A percentile compares a stretch with the other conserved stretches of the same genome.
Evolutionary conservation across 2,797 vertebrate species (phyloP).

Genomic region (Glyptemys insculpta): DNA sequence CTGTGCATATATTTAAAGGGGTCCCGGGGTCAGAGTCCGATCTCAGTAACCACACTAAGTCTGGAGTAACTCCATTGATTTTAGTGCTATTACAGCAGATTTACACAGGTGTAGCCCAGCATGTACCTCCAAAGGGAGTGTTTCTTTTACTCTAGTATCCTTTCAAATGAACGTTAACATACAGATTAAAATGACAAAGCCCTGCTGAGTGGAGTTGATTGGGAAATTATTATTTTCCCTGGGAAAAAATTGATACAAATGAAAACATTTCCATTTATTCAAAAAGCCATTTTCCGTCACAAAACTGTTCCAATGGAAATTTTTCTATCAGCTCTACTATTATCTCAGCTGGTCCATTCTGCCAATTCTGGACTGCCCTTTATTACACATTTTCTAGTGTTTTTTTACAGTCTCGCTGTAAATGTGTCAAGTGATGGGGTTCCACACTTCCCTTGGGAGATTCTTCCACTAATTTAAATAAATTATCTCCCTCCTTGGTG

Average conservation of each 20-base stretch:
- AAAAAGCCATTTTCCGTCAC: background rate
- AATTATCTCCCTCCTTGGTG: background rate
- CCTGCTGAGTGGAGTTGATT: background rate
- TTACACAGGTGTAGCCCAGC: rapidly evolving
- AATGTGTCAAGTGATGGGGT: background rate
- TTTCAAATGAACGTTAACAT: background rate
- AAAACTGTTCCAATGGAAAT: background rate
- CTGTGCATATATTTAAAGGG: background rate
- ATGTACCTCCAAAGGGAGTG: background rate
- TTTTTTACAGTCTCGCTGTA: background rate
- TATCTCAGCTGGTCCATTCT: background rate
- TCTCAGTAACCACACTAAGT: rapidly evolving
- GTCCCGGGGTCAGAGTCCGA: rapidly evolving
- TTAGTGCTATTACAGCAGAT: background rate
- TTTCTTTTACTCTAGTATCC: background rate
- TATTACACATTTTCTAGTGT: background rate
- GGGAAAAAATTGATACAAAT: background rate
- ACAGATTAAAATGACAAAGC: background rate
- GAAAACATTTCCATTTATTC: background rate
- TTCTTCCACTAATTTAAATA: background rate
- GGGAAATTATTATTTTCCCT: background rate
- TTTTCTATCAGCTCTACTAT: background rate
- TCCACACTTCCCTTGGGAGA: background rate
- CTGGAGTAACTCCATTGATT: rapidly evolving
- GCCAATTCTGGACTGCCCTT: background rate